Base-by-base conservation (phyloP, 2,113 vertebrate genomes). In the Silurus glanis region DNA sequence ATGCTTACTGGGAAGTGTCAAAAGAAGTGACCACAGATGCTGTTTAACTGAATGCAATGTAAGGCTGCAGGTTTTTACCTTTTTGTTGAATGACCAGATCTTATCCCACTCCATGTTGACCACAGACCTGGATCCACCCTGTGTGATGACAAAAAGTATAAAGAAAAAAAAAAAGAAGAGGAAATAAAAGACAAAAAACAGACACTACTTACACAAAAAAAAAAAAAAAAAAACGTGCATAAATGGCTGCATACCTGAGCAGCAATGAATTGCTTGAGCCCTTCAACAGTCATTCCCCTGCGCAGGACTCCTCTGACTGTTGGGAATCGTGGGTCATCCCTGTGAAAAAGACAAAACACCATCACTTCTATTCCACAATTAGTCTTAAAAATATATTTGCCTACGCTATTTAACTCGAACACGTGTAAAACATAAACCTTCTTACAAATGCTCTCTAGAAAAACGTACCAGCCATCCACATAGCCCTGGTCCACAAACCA, bases 31-130 rank as follows among this genome's bases (percentile, higher is more conserved):
- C 19, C 9, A 61, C 28, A 61, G 19, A 80, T 47, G 19, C 56
- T 61, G 28, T 61, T 37, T 45, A 80, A 61, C 5, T 80, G 14
- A 80, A 61, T 13, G 5, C 19, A 23, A 45, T 12, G 45, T 9
- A 71, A 6, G 51, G 28, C 13, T 61, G 53, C 16, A n/a, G 16
- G 66, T 19, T 16, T 84, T 23, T 95, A 99, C 98, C 97, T 99
- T 99, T 93, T 99, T 99, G 91, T 99, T 99, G 91, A 99, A 99
- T 3, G 98, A 93, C 98, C 98, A 99, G 92, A 99, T 98, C 95
- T 99, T 99, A 95, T 99, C 98, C 98, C 98, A 99, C 89, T 99
- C 98, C 98, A 99, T 99, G 92, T 99, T 99, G 86, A 99, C 98
- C 0, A 99, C 97, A 62, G 98, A 99, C 81, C 97, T 95, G 37